A percentile compares a stretch with the other conserved stretches of the same genome.
phyloP scores from a whole-genome alignment of 2,888 invertebrate species.

The Drosophila leonis region DNA sequence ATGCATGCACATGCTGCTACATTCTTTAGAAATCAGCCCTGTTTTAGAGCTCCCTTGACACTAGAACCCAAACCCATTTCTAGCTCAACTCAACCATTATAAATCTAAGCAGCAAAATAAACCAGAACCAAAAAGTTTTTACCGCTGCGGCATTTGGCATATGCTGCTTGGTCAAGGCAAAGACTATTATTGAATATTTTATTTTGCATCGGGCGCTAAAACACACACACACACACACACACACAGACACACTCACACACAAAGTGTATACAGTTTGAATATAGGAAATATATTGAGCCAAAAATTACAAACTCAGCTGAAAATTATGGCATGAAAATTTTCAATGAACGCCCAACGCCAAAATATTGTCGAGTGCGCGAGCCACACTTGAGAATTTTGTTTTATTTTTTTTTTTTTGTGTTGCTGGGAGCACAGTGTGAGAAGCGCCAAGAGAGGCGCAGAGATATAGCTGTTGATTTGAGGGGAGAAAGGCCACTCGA shows the following conservation, averaged over 20 bases:
- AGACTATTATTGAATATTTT: conserved; percentile 74
- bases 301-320: conserved; percentile 65
- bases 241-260: background rate
- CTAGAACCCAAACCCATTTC: conserved; percentile 4
- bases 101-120: conserved; percentile 15
- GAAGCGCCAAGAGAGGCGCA: conserved; percentile 4
- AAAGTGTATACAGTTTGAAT: conserved; percentile 2
- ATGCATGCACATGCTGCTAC: background rate
- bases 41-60: conserved; percentile 5
- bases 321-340: conserved; percentile 63
- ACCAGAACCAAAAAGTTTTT: conserved; percentile 27
- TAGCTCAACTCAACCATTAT: conserved; percentile 30
- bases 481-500: conserved; percentile 55
- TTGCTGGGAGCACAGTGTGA: background rate
- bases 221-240: conserved; percentile 8
- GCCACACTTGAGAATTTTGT: conserved; percentile 64
- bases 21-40: background rate
- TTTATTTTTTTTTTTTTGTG: background rate
- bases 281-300: conserved; percentile 35
- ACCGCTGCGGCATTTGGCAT: conserved; percentile 64
- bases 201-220: conserved; percentile 48
- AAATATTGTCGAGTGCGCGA: conserved; percentile 73
- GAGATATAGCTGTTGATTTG: conserved; percentile 18
- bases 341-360: conserved; percentile 71
- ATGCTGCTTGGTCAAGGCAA: conserved; percentile 76